These are phyloP conservation scores for Amphiura filiformis DNA, from an alignment of 35 echinoderm and acorn worm genomes.

Conservation along the genomic window DNA sequence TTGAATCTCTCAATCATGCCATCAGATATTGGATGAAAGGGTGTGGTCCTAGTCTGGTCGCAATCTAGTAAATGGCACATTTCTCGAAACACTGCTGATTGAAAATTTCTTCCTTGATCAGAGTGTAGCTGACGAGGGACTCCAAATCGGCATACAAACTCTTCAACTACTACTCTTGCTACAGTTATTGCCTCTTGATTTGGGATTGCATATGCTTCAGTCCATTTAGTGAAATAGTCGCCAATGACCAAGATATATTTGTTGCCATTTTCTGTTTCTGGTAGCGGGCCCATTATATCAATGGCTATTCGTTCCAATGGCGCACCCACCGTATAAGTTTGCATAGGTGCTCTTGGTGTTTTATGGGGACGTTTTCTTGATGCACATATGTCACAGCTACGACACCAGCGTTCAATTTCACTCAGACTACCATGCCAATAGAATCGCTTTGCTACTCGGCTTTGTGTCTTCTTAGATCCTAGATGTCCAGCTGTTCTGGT, in stretches of 20 bases:
- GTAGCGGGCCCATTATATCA: slow-evolving; percentile 35
- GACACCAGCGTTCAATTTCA: not conserved
- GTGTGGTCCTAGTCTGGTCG: slow-evolving; percentile 29
- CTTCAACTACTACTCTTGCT: slow-evolving; percentile 6
- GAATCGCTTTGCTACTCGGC: slow-evolving; percentile 10
- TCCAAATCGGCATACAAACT: slow-evolving; percentile 16
- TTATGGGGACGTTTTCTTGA: slow-evolving; percentile 12
- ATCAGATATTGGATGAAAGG: slow-evolving; percentile 42
- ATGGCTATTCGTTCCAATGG: slow-evolving; percentile 44
- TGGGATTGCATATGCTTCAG: slow-evolving; percentile 13
- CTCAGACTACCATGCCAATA: slow-evolving; percentile 4
- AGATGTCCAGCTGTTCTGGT: slow-evolving; percentile 26
- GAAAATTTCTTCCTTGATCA: slow-evolving; percentile 60
- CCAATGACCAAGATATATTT: slow-evolving; percentile 21
- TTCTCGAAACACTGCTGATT: slow-evolving; percentile 35
- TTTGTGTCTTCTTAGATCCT: slow-evolving; percentile 13
- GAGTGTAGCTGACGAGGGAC: not conserved
- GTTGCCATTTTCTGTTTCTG: slow-evolving; percentile 1
- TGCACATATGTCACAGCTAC: slow-evolving; percentile 29
- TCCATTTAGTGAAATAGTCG: slow-evolving; percentile 37
- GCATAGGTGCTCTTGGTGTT: not conserved
- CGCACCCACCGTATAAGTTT: slow-evolving; percentile 27
- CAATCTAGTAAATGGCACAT: slow-evolving; percentile 27
- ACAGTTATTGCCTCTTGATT: slow-evolving; percentile 21
- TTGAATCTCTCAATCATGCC: slow-evolving; percentile 40